phyloP scores from a whole-genome alignment of 2,888 invertebrate genomes.

The Heliconius charithonia region DNA sequence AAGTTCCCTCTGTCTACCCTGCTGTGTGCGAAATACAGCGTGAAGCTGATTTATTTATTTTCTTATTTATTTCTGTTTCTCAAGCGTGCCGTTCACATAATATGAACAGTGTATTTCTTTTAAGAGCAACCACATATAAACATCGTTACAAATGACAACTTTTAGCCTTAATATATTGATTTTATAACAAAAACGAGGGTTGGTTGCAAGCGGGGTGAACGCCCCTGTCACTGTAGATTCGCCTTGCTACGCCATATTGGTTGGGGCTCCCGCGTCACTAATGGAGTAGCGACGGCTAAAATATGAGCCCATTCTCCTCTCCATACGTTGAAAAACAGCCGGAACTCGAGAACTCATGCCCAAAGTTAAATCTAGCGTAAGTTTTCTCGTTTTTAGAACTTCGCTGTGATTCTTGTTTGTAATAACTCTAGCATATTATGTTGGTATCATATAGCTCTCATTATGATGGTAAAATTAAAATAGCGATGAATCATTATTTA shows the following conservation, averaged over 20 bases:
- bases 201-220: slow-evolving; percentile 78
- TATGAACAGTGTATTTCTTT: background rate
- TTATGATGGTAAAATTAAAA: slow-evolving; percentile 14
- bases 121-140: background rate
- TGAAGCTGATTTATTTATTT: no score
- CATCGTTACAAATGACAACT: slow-evolving; percentile 49
- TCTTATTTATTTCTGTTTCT: background rate
- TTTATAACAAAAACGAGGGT: slow-evolving; percentile 83
- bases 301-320: slow-evolving; percentile 75
- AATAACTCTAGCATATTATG: slow-evolving; percentile 44
- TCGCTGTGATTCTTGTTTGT: slow-evolving; percentile 47
- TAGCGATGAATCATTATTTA: background rate
- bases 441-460: slow-evolving; percentile 37
- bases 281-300: slow-evolving; percentile 78
- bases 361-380: slow-evolving; percentile 56
- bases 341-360: slow-evolving; percentile 62
- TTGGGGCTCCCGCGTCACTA: slow-evolving; percentile 77
- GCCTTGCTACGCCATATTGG: slow-evolving; percentile 75
- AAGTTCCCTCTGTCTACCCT: no score
- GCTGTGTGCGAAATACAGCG: no score
- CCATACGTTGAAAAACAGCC: slow-evolving; percentile 71
- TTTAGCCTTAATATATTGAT: slow-evolving; percentile 79
- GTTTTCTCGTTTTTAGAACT: slow-evolving; percentile 50
- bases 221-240: slow-evolving; percentile 82
- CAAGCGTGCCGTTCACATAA: background rate